phyloP scores from a whole-genome alignment of 2,888 invertebrate species.

The Dione juno region DNA sequence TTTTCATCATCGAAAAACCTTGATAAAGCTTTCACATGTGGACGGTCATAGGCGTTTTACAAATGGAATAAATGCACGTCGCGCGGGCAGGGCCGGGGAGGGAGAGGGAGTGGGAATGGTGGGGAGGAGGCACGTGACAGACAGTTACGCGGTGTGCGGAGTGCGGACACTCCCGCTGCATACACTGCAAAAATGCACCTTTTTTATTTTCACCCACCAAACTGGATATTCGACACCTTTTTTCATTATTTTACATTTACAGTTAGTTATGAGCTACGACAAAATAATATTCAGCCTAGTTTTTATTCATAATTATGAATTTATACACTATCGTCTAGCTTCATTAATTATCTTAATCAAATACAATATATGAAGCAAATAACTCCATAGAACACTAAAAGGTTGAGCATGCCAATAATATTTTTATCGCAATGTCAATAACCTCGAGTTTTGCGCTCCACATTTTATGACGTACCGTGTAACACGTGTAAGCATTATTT shows the following conservation, averaged over 20 bases:
- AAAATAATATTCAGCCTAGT: constrained; percentile 1
- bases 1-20: constrained; percentile 20
- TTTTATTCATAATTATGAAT: constrained; percentile 54
- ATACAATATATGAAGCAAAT: neutral
- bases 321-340: neutral
- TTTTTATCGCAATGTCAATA: constrained; percentile 64
- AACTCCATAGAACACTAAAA: constrained; percentile 18
- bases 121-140: constrained; percentile 60
- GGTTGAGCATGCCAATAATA: constrained; percentile 39
- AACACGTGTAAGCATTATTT: constrained; percentile 50
- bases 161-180: constrained; percentile 39
- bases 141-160: constrained; percentile 56
- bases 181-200: constrained; percentile 16
- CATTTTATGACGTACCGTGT: constrained; percentile 55
- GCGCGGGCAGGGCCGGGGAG: constrained; percentile 37
- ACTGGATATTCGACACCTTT: neutral
- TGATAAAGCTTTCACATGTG: constrained; percentile 27
- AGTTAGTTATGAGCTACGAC: neutral
- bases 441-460: constrained; percentile 62
- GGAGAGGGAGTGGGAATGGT: constrained; percentile 33
- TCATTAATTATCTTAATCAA: constrained; percentile 11
- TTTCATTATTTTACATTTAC: neutral
- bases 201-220: neutral
- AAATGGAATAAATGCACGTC: constrained; percentile 29
- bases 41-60: constrained; percentile 21